A percentile compares a stretch with the other conserved stretches of the same genome.
These are phyloP conservation scores for Hycleus phaleratus DNA, from an alignment of 1,140 invertebrate species.

Conservation along the genomic window DNA sequence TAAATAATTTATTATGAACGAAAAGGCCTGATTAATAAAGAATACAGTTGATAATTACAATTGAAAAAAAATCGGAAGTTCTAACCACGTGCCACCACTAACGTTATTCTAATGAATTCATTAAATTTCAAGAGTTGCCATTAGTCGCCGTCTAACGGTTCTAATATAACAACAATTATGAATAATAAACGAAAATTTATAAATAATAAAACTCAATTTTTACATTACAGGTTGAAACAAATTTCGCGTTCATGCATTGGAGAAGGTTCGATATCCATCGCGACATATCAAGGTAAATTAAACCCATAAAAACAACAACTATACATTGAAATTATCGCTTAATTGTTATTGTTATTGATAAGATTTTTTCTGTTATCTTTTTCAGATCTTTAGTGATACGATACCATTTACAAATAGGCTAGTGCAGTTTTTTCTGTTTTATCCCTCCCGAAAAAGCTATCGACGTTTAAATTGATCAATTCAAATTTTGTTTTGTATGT, in stretches of 20 bases:
- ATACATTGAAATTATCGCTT: not conserved
- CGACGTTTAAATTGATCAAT: too few species aligned
- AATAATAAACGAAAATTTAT: too few species aligned
- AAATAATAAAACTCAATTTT: constrained; percentile 22
- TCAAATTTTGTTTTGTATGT: too few species aligned
- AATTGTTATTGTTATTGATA: not conserved
- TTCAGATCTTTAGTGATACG: constrained; percentile 22
- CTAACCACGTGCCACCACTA: too few species aligned
- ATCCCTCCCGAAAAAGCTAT: too few species aligned
- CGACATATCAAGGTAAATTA: constrained; percentile 54
- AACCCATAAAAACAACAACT: not conserved
- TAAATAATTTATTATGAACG: too few species aligned
- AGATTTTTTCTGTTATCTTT: constrained; percentile 1
- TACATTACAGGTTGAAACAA: constrained; percentile 41
- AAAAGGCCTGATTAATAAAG: too few species aligned
- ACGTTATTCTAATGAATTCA: constrained; percentile 5
- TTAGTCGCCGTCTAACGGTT: constrained; percentile 2
- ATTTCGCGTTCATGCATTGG: constrained; percentile 52
- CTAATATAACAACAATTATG: too few species aligned
- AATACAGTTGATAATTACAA: too few species aligned
- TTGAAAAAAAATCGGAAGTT: too few species aligned
- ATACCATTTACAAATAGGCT: constrained; percentile 7
- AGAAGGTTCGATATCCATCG: constrained; percentile 56
- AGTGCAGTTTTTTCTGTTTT: not conserved
- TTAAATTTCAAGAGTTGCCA: constrained; percentile 5